These are phyloP conservation scores for Scatophagus argus DNA, from an alignment of 2,113 vertebrate species.

Conservation along the genomic window DNA sequence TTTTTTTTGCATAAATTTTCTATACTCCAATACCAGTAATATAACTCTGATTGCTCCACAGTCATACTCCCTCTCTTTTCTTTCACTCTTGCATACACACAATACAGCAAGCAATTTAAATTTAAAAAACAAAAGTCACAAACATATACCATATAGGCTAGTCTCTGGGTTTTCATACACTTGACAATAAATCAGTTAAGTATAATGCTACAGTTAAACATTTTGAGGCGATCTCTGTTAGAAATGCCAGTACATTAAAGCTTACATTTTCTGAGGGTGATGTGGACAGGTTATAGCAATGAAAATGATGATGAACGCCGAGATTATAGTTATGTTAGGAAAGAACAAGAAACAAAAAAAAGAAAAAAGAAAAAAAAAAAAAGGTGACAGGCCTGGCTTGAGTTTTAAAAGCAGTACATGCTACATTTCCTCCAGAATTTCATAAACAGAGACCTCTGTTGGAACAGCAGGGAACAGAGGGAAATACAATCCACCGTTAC, in stretches of 20 bases:
- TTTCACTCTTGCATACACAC: conserved; percentile 79
- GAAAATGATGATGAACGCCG: conserved; percentile 71
- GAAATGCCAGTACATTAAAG: conserved; percentile 92
- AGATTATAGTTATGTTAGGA: conserved; percentile 80
- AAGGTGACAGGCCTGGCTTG: conserved; percentile 76
- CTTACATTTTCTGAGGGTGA: conserved; percentile 90
- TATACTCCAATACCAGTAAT: conserved; percentile 87
- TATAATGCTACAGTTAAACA: conserved; percentile 88
- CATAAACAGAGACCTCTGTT: conserved; percentile 79
- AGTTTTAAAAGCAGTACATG: conserved; percentile 85
- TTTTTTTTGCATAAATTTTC: conserved; percentile 83
- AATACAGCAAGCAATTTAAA: conserved; percentile 89
- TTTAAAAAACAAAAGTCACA: conserved; percentile 83
- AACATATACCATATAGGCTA: conserved; percentile 86
- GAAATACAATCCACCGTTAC: conserved; percentile 80
- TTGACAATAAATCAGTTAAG: conserved; percentile 87
- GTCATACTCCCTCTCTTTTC: conserved; percentile 80
- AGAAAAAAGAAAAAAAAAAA: not conserved
- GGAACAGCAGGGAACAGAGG: conserved; percentile 80
- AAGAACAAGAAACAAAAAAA: conserved; percentile 59
- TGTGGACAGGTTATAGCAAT: conserved; percentile 74
- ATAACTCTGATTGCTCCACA: conserved; percentile 88
- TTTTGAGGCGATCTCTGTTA: conserved; percentile 89
- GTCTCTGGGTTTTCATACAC: conserved; percentile 82
- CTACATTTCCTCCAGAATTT: conserved; percentile 80